Evolutionary conservation across 92 coral and sea anemone species (phyloP), one percentile per base, ranked within the genome.

Genomic region (Pocillopora grandis): DNA sequence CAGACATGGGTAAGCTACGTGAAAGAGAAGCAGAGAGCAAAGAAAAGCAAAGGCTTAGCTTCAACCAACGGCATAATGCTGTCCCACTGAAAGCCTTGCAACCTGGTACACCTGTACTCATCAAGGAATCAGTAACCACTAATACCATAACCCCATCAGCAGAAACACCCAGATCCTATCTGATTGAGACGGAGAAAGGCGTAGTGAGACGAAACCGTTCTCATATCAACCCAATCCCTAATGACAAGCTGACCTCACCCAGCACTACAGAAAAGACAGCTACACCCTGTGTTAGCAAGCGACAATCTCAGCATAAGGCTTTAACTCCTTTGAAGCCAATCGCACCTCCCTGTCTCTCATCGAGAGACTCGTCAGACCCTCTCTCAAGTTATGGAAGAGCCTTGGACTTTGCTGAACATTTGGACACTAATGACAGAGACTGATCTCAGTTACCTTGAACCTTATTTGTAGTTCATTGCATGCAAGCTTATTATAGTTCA

Each of bases 21-120:
- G 66, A 77, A 20, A 77, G 88, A 48, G 76, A 85, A 21, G 79
- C 78, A 85, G 88, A 78, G 23, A 85, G 80, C 62, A 85, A 68
- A 37, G 83, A 80, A 61, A 77, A 36, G 36, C 88, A 77, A 19
- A 80, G 83, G 84, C 37, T 72, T 64, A 76, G 42, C 76, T 76
- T 85, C 72, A 85, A 85, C 59, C 82, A 57, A 62, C 35, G 77
- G 31, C 72, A 85, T 63, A 58, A 65, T 17, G 88, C 62, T 67
- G 15, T 57, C 18, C 37, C 77, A 13, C 49, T 85, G 55, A 69
- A 80, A 58, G 20, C 83, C 77, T 7, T 77, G 19, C 77, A 77
- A 73, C 31, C 78, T 66, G 74, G 81, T 76, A 77, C 33, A 11
- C 66, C 88, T 76, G 83, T 70, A 77, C 66, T 77, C 52, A 33